These are phyloP conservation scores for Erythrocercus mccallii DNA, from an alignment of 2,113 vertebrate species.

Conservation along the genomic window DNA sequence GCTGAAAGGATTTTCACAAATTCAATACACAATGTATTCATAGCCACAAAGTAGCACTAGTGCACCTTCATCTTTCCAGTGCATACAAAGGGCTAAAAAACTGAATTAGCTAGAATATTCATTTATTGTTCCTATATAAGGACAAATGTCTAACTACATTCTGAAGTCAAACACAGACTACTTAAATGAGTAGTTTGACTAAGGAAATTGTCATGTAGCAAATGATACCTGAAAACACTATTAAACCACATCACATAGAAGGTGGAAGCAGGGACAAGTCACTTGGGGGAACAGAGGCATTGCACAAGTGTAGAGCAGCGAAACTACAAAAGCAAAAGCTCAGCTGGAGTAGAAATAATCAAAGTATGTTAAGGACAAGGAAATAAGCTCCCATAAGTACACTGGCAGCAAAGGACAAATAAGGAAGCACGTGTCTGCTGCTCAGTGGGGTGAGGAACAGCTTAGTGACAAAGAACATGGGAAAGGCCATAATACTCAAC, in stretches of 20 bases:
- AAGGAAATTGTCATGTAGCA: not conserved
- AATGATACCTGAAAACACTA: not conserved
- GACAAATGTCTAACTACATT: not conserved
- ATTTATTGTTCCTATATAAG: not conserved
- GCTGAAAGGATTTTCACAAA: not conserved
- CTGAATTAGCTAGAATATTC: not conserved
- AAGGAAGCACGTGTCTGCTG: not conserved
- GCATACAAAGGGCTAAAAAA: not conserved
- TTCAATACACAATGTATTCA: not conserved
- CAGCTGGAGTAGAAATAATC: not conserved
- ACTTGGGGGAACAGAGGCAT: not conserved
- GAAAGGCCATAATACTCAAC: not conserved
- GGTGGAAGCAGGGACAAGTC: not conserved
- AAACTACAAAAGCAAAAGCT: not conserved
- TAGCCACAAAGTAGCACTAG: not conserved
- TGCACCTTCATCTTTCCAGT: not conserved
- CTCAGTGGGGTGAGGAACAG: not conserved
- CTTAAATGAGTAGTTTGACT: not conserved
- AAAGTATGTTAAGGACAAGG: not conserved
- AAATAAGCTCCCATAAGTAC: not conserved
- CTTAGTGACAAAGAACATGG: not conserved
- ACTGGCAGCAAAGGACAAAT: not conserved
- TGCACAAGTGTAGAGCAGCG: not conserved
- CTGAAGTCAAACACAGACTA: not conserved
- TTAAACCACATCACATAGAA: not conserved